These are phyloP conservation scores for Plumapathes pennacea DNA, from an alignment of 92 coral and sea anemone genomes.

Conservation along the genomic window DNA sequence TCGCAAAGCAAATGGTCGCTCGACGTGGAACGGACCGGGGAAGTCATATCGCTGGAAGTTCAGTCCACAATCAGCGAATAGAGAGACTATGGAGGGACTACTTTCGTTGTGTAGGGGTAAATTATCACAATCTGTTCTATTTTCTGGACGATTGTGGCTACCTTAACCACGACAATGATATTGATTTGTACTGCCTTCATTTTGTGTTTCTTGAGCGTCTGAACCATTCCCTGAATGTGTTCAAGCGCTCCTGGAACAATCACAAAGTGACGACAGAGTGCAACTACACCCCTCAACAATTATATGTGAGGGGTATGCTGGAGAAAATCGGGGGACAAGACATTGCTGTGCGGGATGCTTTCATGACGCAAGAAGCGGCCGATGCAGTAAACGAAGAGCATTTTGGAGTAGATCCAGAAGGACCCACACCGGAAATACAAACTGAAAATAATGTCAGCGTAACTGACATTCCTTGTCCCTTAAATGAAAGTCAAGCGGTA, in stretches of 20 bases:
- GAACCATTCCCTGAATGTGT: not conserved
- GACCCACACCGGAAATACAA: not conserved
- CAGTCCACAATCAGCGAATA: too few relatives aligned
- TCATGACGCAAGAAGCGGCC: too few relatives aligned
- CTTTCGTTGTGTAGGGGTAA: too few relatives aligned
- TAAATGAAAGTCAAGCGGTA: not conserved
- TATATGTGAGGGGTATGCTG: conserved; percentile 4
- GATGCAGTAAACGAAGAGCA: conserved; percentile 1
- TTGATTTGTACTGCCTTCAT: conserved; percentile 20
- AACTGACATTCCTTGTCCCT: not conserved
- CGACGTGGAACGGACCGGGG: conserved; percentile 16
- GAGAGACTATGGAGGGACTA: conserved; percentile 24
- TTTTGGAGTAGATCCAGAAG: not conserved
- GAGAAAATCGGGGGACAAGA: conserved; percentile 1
- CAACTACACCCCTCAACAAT: not conserved
- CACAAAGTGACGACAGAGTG: conserved; percentile 4
- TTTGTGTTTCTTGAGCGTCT: conserved; percentile 4
- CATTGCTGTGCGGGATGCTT: not conserved
- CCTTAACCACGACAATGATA: too few relatives aligned
- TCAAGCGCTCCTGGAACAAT: conserved; percentile 9
- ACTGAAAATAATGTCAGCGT: conserved; percentile 3
- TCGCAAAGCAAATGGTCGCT: conserved; percentile 27
- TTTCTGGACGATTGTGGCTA: too few relatives aligned
- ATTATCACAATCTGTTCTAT: too few relatives aligned
- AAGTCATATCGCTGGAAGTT: too few relatives aligned